These are phyloP conservation scores for Nyctalus aviator DNA, from an alignment of 2,797 vertebrate species.

Conservation along the genomic window DNA sequence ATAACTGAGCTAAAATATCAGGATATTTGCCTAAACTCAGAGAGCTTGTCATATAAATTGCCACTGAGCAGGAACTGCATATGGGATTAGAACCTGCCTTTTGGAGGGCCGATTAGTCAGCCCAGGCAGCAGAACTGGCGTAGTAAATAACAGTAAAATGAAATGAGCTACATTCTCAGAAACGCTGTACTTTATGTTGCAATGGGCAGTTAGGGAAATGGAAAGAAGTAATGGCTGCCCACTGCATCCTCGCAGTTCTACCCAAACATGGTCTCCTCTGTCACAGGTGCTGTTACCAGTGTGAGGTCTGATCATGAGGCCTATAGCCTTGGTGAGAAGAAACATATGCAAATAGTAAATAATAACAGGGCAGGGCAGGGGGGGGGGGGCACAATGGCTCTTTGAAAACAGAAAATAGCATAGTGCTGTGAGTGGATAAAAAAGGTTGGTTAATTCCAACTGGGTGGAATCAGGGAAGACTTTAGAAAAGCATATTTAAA, in stretches of 20 bases:
- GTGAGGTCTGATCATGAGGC: background rate
- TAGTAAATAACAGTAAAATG: conserved; percentile 53
- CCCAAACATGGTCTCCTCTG: background rate
- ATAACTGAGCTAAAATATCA: conserved; percentile 71
- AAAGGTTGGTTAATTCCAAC: background rate
- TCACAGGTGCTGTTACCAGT: background rate
- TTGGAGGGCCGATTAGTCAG: conserved; percentile 39
- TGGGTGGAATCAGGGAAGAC: background rate
- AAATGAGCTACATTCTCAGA: conserved; percentile 51
- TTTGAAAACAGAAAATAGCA: background rate
- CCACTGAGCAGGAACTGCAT: conserved; percentile 25
- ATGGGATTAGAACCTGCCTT: conserved; percentile 60
- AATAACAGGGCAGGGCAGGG: background rate
- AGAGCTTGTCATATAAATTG: conserved; percentile 67
- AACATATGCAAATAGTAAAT: background rate
- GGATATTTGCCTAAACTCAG: conserved; percentile 67
- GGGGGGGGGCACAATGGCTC: too few relatives aligned
- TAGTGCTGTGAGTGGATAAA: background rate
- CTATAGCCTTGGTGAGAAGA: background rate
- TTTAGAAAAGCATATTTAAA: background rate
- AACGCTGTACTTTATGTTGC: conserved; percentile 15
- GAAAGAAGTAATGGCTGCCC: background rate
- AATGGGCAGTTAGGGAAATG: conserved; percentile 18
- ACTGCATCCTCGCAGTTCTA: background rate
- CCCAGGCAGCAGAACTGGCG: background rate